These are phyloP conservation scores for Odontamblyopus lacepedii DNA, from an alignment of 2,797 vertebrate species.

Conservation along the genomic window DNA sequence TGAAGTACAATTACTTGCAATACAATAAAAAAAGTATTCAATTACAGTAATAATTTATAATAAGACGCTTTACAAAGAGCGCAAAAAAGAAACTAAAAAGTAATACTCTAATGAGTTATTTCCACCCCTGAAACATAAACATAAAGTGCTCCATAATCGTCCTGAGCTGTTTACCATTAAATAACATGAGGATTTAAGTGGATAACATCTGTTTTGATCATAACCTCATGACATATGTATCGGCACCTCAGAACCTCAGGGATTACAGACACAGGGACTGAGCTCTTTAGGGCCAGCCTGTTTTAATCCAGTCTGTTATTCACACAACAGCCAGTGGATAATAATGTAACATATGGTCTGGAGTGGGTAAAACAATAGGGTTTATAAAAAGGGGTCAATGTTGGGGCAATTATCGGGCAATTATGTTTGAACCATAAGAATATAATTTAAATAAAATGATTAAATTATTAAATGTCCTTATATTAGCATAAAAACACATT, in stretches of 20 bases:
- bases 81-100: too few relatives aligned
- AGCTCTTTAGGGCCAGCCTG: constrained; percentile 51
- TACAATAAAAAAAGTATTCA: too few relatives aligned
- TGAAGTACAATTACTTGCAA: too few relatives aligned
- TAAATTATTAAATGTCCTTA: too few relatives aligned
- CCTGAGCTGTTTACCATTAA: constrained; percentile 27
- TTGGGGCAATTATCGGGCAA: background rate
- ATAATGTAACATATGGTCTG: constrained; percentile 48
- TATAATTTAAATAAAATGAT: too few relatives aligned
- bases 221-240: constrained; percentile 53
- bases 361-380: constrained; percentile 20
- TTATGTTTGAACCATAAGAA: background rate
- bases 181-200: constrained; percentile 44
- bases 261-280: constrained; percentile 61
- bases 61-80: too few relatives aligned
- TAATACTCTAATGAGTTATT: background rate
- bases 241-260: constrained; percentile 39
- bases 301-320: constrained; percentile 65
- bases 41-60: too few relatives aligned
- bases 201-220: constrained; percentile 63
- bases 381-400: background rate
- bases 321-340: constrained; percentile 7
- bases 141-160: background rate
- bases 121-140: background rate
- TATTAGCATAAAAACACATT: too few relatives aligned